A percentile compares a stretch with the other conserved stretches of the same genome.
phyloP scores from a whole-genome alignment of 2,888 invertebrate species.

The Athrips mouffetella region DNA sequence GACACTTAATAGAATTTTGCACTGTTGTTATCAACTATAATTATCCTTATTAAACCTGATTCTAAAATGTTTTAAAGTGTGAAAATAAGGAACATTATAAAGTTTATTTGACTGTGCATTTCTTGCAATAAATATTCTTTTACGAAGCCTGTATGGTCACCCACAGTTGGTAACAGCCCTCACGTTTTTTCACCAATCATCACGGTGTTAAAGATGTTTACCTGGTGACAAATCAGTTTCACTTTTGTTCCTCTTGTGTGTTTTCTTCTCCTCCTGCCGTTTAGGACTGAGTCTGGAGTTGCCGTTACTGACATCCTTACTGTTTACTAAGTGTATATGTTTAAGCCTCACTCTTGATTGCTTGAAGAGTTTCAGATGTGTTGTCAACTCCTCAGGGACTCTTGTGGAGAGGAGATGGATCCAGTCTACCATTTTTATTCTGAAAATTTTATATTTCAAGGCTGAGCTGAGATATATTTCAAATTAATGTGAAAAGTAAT shows the following conservation, averaged over 20 bases:
- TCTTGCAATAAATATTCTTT: too few species aligned
- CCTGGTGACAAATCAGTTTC: slow-evolving; percentile 83
- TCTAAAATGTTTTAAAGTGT: too few species aligned
- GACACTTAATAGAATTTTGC: too few species aligned
- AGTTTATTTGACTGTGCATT: too few species aligned
- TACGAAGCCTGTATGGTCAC: too few species aligned
- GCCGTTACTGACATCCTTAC: slow-evolving; percentile 63
- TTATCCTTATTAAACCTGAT: too few species aligned
- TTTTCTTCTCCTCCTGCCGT: slow-evolving; percentile 67
- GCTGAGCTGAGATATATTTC: not conserved
- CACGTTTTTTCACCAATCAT: too few species aligned
- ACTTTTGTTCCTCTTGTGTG: slow-evolving; percentile 84
- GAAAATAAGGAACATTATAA: too few species aligned
- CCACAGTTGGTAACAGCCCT: too few species aligned
- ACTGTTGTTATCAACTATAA: too few species aligned
- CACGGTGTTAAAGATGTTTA: too few species aligned
- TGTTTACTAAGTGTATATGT: slow-evolving; percentile 62
- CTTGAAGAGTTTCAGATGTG: slow-evolving; percentile 91
- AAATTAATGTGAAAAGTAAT: too few species aligned
- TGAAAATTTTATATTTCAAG: slow-evolving; percentile 28
- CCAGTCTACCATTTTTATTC: slow-evolving; percentile 92
- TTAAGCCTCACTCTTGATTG: slow-evolving; percentile 82
- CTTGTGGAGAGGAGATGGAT: slow-evolving; percentile 91
- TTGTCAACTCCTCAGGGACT: slow-evolving; percentile 93
- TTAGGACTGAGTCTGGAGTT: slow-evolving; percentile 60